phyloP scores from a whole-genome alignment of 1,140 invertebrate genomes.

The Diorhabda sublineata region DNA sequence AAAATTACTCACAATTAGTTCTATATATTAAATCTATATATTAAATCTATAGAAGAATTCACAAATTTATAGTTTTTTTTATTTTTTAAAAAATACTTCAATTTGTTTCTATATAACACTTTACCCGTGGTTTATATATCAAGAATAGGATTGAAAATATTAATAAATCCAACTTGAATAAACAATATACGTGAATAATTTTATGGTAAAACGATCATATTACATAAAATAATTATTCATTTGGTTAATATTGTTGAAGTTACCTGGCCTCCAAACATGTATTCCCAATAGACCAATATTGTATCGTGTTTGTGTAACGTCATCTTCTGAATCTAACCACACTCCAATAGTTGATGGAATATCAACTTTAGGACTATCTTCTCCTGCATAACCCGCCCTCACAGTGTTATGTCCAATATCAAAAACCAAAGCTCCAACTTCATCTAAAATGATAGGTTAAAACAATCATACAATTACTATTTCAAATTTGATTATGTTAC shows the following conservation, averaged over 20 bases:
- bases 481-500: conserved; percentile 34
- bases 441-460: conserved; percentile 52
- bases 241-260: not conserved
- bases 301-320: conserved; percentile 52
- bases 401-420: conserved; percentile 66
- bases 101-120: too few species aligned
- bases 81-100: too few species aligned
- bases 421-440: conserved; percentile 75
- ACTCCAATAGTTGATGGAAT: conserved; percentile 73
- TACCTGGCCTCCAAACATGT: conserved; percentile 44
- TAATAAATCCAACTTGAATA: too few species aligned
- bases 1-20: too few species aligned
- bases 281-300: conserved; percentile 60
- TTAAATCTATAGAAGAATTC: too few species aligned
- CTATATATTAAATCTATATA: too few species aligned
- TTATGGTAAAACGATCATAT: too few species aligned
- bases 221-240: too few species aligned
- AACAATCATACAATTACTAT: conserved; percentile 3
- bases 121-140: too few species aligned
- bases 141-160: too few species aligned
- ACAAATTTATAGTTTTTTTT: too few species aligned
- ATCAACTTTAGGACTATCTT: conserved; percentile 83
- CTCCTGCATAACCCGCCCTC: conserved; percentile 80
- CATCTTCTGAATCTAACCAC: conserved; percentile 56
- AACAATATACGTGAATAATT: too few species aligned